These are phyloP conservation scores for Eueremaeus valkanovi DNA, from an alignment of 2,888 invertebrate species.

Conservation along the genomic window DNA sequence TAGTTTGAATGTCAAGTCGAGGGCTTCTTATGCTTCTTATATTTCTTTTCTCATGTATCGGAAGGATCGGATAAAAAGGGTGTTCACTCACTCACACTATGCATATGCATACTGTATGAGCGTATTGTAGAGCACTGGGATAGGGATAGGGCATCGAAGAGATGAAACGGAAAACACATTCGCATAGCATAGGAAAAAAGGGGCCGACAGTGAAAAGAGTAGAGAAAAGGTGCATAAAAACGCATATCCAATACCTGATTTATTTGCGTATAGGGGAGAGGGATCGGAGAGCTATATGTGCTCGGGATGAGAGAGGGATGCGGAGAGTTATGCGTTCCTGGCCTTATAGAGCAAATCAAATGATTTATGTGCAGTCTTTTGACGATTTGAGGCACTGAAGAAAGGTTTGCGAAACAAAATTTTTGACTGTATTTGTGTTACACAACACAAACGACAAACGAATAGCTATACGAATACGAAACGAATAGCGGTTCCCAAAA, in stretches of 20 bases:
- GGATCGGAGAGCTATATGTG: neutral
- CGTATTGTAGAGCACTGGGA: neutral
- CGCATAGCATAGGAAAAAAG: neutral
- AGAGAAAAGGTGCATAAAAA: constrained; percentile 10
- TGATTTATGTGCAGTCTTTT: constrained; percentile 5
- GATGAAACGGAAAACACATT: constrained; percentile 13
- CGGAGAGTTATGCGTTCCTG: too few relatives aligned
- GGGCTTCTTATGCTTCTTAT: constrained; percentile 26
- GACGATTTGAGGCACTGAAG: neutral
- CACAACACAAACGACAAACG: neutral
- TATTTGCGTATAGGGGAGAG: neutral
- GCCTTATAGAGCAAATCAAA: constrained; percentile 19
- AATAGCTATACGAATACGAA: neutral
- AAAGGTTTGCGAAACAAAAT: constrained; percentile 8
- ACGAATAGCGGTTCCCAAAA: constrained; percentile 2
- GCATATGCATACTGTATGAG: neutral
- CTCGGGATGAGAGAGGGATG: neutral
- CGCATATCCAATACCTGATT: constrained; percentile 29
- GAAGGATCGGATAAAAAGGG: constrained; percentile 26
- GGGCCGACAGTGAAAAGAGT: neutral
- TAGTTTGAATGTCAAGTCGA: constrained; percentile 2
- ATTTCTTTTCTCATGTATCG: constrained; percentile 14
- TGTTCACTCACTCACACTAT: too few relatives aligned
- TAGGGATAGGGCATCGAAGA: neutral
- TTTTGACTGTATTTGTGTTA: neutral